These are phyloP conservation scores for Ormyrus rosae DNA, from an alignment of 2,888 invertebrate genomes.

Conservation along the genomic window DNA sequence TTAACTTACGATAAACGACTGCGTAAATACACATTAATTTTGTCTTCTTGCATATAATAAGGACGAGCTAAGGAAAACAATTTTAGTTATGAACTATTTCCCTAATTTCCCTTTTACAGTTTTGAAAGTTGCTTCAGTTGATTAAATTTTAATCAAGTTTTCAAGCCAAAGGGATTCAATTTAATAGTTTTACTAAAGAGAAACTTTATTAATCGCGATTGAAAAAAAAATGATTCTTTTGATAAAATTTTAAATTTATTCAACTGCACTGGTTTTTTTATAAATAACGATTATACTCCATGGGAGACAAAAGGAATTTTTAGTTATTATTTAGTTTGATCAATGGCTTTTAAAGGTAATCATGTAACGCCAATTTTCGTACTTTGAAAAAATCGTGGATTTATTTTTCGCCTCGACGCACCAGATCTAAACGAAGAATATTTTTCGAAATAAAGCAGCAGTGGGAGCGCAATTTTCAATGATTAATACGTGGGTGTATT, in stretches of 20 bases:
- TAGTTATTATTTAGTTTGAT: no score
- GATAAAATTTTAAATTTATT: neutral
- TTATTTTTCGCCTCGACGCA: no score
- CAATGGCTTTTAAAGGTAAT: no score
- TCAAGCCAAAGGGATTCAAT: conserved; percentile 12
- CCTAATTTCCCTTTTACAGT: conserved; percentile 26
- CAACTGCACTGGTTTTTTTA: neutral
- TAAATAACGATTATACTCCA: neutral
- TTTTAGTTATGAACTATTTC: conserved; percentile 19
- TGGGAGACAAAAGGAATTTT: neutral
- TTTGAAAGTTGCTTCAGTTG: conserved; percentile 6
- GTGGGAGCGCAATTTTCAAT: neutral
- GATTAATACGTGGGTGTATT: neutral
- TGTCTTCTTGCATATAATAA: neutral
- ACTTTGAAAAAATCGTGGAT: no score
- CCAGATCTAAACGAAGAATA: no score
- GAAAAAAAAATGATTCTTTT: neutral
- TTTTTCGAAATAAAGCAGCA: no score
- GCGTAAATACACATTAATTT: conserved; percentile 1
- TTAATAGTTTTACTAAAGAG: conserved; percentile 5
- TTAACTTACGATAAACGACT: no score
- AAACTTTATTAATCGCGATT: neutral
- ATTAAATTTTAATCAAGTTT: conserved; percentile 44
- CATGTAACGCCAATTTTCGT: no score
- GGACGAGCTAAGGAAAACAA: neutral